These are phyloP conservation scores for Sicus ferrugineus DNA, from an alignment of 2,888 invertebrate species.

Conservation along the genomic window DNA sequence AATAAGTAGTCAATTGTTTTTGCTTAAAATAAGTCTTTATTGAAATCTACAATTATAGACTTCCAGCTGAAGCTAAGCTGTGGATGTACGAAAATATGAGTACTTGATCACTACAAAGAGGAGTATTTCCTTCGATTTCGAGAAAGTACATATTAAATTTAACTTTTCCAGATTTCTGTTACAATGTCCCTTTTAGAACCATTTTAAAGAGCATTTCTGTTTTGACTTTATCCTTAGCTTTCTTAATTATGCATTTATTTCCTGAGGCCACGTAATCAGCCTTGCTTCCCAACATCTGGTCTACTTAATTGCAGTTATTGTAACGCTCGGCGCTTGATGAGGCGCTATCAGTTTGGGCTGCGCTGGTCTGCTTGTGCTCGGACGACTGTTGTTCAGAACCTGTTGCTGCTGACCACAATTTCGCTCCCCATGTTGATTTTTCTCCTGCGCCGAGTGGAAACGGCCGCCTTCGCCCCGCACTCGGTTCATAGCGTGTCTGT, in stretches of 20 bases:
- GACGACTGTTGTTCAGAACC: constrained; percentile 40
- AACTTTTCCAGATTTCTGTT: too few species aligned
- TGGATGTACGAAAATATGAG: too few species aligned
- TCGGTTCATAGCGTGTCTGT: constrained; percentile 96
- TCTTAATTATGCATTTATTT: too few species aligned
- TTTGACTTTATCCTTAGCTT: too few species aligned
- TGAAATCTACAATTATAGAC: not conserved
- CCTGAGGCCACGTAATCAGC: too few species aligned
- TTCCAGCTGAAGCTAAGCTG: too few species aligned
- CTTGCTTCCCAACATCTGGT: too few species aligned
- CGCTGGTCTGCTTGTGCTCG: constrained; percentile 19
- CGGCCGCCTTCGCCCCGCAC: constrained; percentile 96
- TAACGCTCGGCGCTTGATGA: constrained; percentile 61
- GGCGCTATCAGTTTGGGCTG: constrained; percentile 63
- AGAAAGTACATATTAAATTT: too few species aligned
- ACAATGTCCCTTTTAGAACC: too few species aligned
- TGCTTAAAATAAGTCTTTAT: not conserved
- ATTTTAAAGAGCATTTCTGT: too few species aligned
- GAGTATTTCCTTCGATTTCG: too few species aligned
- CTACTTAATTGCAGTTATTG: constrained; percentile 62
- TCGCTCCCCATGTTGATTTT: constrained; percentile 50
- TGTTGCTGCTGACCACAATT: constrained; percentile 45
- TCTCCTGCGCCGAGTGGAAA: constrained; percentile 77
- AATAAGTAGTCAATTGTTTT: not conserved
- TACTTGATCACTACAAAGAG: too few species aligned